Evolutionary conservation across 2,888 invertebrate genomes (phyloP), one percentile per base, ranked within the genome.

Genomic region (Trilocha varians): DNA sequence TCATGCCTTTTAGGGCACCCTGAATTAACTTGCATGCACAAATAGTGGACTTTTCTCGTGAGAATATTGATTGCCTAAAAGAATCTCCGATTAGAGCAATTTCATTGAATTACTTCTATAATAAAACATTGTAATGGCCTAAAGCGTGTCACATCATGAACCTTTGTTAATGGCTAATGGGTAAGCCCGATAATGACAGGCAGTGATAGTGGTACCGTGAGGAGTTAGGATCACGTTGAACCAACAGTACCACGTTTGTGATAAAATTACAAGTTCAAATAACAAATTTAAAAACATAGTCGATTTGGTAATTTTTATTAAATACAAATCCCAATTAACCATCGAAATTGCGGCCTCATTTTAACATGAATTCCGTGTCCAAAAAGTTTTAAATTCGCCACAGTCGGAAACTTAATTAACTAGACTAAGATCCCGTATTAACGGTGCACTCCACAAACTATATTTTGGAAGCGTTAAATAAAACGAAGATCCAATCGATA

Each of bases 121-220:
- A n/a, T 59, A 50, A 53, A 49, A 48, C 55, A 52, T 59, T 60
- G 55, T 32, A 55, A 55, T 55, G 47, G 49, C 6, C 47, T 56
- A 70, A 78, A 78, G 70, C 72, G 63, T 78, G 79, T 57, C 71
- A 76, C 61, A 73, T 78, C 76, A 78, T 75, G 74, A 70, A 74
- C 62, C 49, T 51, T 49, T 60, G 60, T 61, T 74, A 73, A 78
- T 73, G 63, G 65, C 53, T 63, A 25, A 25, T 25, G 25, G 25
- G 25, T 25, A 25, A 25, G 25, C 11, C 11, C 59, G 67, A 67
- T 74, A 71, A 72, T 75, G 74, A 78, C 62, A 60, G 62, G 54
- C 55, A 58, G 49, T 53, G 53, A 52, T 54, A 53, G 37, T 47
- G 47, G 57, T 61, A 62, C 70, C 71, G 71, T 69, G 73, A 71